Evolutionary conservation across 2,113 vertebrate genomes (phyloP), one percentile per base, ranked within the genome.

Genomic region (Malaclemys terrapin): DNA sequence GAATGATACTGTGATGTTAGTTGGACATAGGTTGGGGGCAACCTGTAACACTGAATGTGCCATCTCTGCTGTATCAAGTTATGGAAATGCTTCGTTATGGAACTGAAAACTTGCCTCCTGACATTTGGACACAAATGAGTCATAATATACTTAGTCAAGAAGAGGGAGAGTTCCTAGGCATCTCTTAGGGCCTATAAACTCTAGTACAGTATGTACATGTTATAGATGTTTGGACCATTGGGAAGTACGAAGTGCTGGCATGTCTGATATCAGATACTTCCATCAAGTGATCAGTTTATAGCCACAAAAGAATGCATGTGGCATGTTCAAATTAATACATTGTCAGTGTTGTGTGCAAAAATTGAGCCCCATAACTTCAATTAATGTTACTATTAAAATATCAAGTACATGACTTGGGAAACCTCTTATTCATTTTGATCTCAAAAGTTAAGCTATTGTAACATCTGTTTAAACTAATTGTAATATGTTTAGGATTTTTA

Each of bases 371-470:
- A 1, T 87, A 38, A 53, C 10, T 50, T 16, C 27, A 35, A 17
- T 13, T 85, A 35, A 50, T 27, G 3, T 47, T 72, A 38, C 79
- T 84, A 8, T 72, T 52, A 17, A 82, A 90, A 81, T 42, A 6
- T 38, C 17, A 38, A 2, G 31, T 38, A 5, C 0, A 1, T 45
- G 17, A 0, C 38, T 90, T 75, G 69, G 19, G 0, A 62, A 19
- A 24, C 3, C 2, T 29, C 82, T 7, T 20, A 4, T 8, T 54
- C 59, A 47, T 2, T 54, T 4, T 10, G 5, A 29, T 42, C n/a
- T 72, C n/a, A 72, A 22, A 22, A 72, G 65, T 20, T 38, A 38
- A 20, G 8, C 75, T 80, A 19, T 78, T 56, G 24, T 27, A 52
- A 1, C 1, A 3, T 56, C 50, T 45, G 24, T 5, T 2, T 2